Base-by-base conservation (phyloP, 2,113 vertebrate species). In the Parus major region DNA sequence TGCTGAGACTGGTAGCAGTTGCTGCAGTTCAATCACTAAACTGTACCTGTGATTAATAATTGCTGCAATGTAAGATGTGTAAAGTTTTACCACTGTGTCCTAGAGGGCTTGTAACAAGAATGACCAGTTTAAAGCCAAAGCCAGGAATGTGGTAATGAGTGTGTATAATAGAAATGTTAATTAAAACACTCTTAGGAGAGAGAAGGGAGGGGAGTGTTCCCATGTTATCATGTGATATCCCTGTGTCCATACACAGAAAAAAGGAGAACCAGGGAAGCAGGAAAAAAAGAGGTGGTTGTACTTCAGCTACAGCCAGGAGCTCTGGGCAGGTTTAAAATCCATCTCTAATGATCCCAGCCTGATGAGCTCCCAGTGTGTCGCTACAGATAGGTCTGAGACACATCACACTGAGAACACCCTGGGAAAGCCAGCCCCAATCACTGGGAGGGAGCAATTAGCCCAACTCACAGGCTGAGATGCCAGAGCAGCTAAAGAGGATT, bases 71-170 rank as follows among this genome's bases (percentile, higher is more conserved):
- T 61, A 71, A 92, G 86, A 75, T n/a, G 86, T 91, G 86, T 97
- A 95, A 96, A 95, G 80, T 95, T 97, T 97, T 97, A 96, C 96
- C 94, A 82, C 94, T 49, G 0, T 82, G 94, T 96, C 95, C 94
- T 96, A 86, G 77, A 97, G 96, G 96, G 91, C 94, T 96, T 81
- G 92, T 97, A 96, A 96, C 76, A 47, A 92, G 96, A 96, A 86
- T 81, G 94, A 68, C 92, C 91, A 93, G 88, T 94, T 94, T 93
- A 96, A 95, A 94, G 88, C 72, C 16, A 15, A 86, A 86, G 80
- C 86, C 92, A 96, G 92, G 96, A 97, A 97, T 96, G 96, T 95
- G 95, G 95, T 97, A 97, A 97, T 97, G 96, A 97, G 88, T 16
- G 35, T 5, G 15, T 83, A 52, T 78, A 93, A 92, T 88, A 92